These are phyloP conservation scores for Luidia sarsii DNA, from an alignment of 53 echinoderm and acorn worm genomes.

Conservation along the genomic window DNA sequence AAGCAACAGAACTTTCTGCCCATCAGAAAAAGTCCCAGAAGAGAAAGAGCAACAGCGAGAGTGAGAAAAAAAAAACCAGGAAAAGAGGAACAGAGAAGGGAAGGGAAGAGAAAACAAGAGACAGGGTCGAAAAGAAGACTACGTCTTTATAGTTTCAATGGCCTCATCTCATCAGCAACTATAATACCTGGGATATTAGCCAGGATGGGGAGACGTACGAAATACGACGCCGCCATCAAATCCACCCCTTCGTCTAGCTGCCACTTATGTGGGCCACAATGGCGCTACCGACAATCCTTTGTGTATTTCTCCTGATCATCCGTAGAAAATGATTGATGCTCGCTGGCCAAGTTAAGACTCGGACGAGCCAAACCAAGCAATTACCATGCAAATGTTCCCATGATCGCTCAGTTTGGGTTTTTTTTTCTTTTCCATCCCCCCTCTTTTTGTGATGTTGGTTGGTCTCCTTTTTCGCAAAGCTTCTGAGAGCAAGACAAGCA, in stretches of 20 bases:
- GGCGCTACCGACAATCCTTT: slow-evolving; percentile 34
- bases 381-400: slow-evolving; percentile 46
- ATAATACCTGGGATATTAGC: slow-evolving; percentile 27
- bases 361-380: slow-evolving; percentile 33
- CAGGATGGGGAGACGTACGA: background rate
- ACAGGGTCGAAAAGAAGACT: no score
- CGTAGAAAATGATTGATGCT: slow-evolving; percentile 36
- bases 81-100: no score
- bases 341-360: slow-evolving; percentile 8
- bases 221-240: slow-evolving; percentile 36
- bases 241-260: slow-evolving; percentile 28
- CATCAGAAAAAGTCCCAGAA: no score
- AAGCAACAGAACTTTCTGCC: no score
- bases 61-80: no score
- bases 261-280: slow-evolving; percentile 42
- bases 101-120: no score
- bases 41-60: no score
- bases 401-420: slow-evolving; percentile 35
- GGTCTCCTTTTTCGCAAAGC: no score
- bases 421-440: background rate
- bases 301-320: background rate
- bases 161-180: slow-evolving; percentile 15
- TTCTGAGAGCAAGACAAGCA: no score
- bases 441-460: no score
- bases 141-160: no score